Percentiles rank a stretch among this genome's conserved stretches.
phyloP scores from a whole-genome alignment of 2,797 vertebrate species.

The Takifugu ocellatus region DNA sequence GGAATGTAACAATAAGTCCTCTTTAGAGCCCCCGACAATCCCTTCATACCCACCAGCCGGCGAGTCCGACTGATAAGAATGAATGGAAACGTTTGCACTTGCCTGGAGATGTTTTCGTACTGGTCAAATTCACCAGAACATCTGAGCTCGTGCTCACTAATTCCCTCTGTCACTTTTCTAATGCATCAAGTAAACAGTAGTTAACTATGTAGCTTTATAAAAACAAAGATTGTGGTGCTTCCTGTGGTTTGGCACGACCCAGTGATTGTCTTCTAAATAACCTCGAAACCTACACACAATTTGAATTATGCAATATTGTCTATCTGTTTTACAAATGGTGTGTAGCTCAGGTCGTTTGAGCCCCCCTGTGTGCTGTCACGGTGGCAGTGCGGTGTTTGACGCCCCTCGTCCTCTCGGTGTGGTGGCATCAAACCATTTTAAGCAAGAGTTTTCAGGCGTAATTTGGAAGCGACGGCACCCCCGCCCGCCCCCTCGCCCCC shows the following conservation, averaged over 20 bases:
- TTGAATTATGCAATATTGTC: not conserved
- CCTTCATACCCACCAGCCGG: constrained; percentile 32
- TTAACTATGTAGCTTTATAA: constrained; percentile 15
- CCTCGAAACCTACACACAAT: too few relatives aligned
- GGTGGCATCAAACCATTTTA: constrained; percentile 62
- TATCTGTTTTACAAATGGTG: not conserved
- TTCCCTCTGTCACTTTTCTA: constrained; percentile 9
- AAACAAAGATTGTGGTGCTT: not conserved
- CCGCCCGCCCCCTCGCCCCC: constrained; percentile 23
- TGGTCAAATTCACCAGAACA: constrained; percentile 19
- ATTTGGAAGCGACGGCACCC: constrained; percentile 63
- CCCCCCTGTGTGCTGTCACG: not conserved
- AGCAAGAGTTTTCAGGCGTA: constrained; percentile 54
- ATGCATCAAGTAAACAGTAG: constrained; percentile 22
- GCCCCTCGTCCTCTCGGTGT: constrained; percentile 29
- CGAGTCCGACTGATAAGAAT: constrained; percentile 38
- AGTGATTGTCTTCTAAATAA: too few relatives aligned
- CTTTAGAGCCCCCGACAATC: constrained; percentile 46
- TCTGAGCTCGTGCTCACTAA: constrained; percentile 5
- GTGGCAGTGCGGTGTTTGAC: not conserved
- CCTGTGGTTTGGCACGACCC: constrained; percentile 7
- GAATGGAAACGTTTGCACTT: constrained; percentile 42
- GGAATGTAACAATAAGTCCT: constrained; percentile 51
- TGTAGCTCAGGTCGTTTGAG: constrained; percentile 4
- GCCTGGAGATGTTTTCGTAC: constrained; percentile 28